Base-by-base conservation (phyloP, 2,888 invertebrate species). In the Clunio marinus region DNA sequence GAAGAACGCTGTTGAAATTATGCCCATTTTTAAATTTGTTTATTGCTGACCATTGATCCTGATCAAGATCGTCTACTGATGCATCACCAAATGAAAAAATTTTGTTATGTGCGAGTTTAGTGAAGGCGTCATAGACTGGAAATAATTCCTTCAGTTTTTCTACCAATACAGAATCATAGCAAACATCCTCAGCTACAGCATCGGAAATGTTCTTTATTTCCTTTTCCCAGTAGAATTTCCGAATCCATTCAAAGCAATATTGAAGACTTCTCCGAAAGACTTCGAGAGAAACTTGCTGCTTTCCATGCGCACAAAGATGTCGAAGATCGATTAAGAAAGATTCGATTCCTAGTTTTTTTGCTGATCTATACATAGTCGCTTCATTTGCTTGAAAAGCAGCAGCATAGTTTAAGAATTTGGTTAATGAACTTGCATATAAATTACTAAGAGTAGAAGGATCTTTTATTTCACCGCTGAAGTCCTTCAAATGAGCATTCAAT, bases 291-390 rank as follows among this genome's bases (percentile, higher is more conserved):
- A 79, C 79, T 59, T 77, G 69, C 1, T 71, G 72, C 32, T 77
- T 77, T 0, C 78, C 79, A 68, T 79, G 79, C 0, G 79, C 75
- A 70, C 79, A 79, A 15, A 78, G 70, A 60, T 79, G 80, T 1
- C 79, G 71, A 10, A 79, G 70, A 69, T 79, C 79, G 0, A 79
- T 78, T 0, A 79, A 74, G 70, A 78, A 79, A 1, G 77, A 75
- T 7, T 75, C 74, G n/a, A 79, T 69, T 0, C 78, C 77, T 4
- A 79, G 71, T 62, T 76, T 71, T 2, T 72, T 73, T 0, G 78
- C 79, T 0, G 77, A 77, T 0, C 73, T 74, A 55, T 79, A 79
- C 78, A 79, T 79, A 41, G 76, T 75, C 24, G 72, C 73, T 74
- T 74, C 74, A 69, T 73, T 74, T 46, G 74, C 72, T 1, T 72